Base-by-base conservation (phyloP, 2,888 invertebrate species). In the Dorcus hopei region DNA sequence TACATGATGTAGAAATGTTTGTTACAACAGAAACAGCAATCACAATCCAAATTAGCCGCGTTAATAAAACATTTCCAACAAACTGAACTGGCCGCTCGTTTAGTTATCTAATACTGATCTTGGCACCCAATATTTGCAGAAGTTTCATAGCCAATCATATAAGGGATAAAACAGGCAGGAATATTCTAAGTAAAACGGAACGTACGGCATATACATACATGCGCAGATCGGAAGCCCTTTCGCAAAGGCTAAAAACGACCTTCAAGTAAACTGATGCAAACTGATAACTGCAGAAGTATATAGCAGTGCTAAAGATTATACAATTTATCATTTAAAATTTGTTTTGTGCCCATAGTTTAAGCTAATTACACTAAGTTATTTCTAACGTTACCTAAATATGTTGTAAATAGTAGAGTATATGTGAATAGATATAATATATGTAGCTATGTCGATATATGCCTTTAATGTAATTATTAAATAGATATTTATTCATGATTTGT, bases 341-440 rank as follows among this genome's bases (percentile, higher is more conserved):
- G 76, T 77, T 75, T 71, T 79, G 79, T 79, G 79, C 79, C 79
- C 79, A 78, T 78, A 79, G 78, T 78, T 78, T 76, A 79, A 79
- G 78, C 79, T 79, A 79, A 76, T 66, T 72, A 71, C 72, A 72
- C 74, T 72, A 70, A 68, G 64, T 70, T 68, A 68, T 67, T 64
- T 66, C 72, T 74, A 72, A 69, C 70, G 65, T 67, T 57, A 53
- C 53, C 60, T 60, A 60, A 53, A 50, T 50, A 38, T 49, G 49
- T 49, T 73, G 74, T 76, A 76, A 74, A 73, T 76, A 72, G 71
- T 71, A 55, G 55, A 55, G 55, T 73, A 74, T 69, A 75, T 75
- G 73, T 74, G 72, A 71, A 73, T 72, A 75, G 73, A 75, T 74
- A 76, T 65, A 72, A 74, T 72, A 71, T 72, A 73, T 71, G 70